Evolutionary conservation across 2,797 vertebrate genomes (phyloP).

Genomic region (Meriones psammophilus): DNA sequence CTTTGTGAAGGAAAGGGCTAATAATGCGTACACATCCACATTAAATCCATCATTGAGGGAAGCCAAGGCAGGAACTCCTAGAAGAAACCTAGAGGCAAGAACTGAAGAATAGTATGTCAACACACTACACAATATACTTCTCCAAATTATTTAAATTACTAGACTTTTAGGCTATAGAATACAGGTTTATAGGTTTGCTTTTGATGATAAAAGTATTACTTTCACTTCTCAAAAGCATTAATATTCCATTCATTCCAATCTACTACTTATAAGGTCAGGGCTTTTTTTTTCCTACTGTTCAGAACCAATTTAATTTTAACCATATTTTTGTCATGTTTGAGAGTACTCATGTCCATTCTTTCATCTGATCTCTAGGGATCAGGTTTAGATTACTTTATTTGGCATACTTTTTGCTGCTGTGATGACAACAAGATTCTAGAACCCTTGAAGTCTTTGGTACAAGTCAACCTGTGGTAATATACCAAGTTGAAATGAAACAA

Average conservation of each 20-base stretch:
- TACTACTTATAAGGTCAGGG: not conserved
- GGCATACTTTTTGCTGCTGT: not conserved
- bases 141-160: conserved; percentile 28
- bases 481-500: conserved; percentile 10
- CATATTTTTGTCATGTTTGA: not conserved
- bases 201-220: conserved; percentile 6
- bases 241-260: conserved; percentile 7
- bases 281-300: conserved; percentile 44
- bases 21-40: not conserved
- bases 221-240: not conserved
- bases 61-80: too few relatives aligned
- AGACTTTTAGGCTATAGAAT: conserved; percentile 2
- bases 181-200: not conserved
- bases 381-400: not conserved
- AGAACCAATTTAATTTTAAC: not conserved
- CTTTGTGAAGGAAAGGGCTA: not conserved
- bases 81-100: not conserved
- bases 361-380: not conserved
- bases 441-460: not conserved
- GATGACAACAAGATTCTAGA: not conserved
- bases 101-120: not conserved
- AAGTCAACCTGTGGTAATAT: not conserved
- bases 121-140: not conserved
- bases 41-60: not conserved
- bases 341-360: conserved; percentile 40